These are phyloP conservation scores for Dicranocentrus wangi DNA, from an alignment of 2,888 invertebrate genomes.

Conservation along the genomic window DNA sequence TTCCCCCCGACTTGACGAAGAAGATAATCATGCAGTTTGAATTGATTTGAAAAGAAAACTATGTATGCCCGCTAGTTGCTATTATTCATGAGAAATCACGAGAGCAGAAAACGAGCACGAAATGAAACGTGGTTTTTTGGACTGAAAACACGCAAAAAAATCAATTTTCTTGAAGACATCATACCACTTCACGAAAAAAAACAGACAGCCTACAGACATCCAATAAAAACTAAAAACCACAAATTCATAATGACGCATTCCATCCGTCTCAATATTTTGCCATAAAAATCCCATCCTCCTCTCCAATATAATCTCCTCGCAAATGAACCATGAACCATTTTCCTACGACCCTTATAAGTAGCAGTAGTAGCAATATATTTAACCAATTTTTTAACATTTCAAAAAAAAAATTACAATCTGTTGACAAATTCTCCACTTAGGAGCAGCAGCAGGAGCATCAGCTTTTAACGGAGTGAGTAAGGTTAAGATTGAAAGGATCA, in stretches of 20 bases:
- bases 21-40: too few relatives aligned
- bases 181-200: too few relatives aligned
- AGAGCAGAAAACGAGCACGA: not conserved
- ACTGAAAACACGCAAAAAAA: not conserved
- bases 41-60: too few relatives aligned
- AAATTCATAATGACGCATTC: not conserved
- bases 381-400: not conserved
- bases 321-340: conserved; percentile 29
- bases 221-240: too few relatives aligned
- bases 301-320: too few relatives aligned
- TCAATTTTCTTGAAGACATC: too few relatives aligned
- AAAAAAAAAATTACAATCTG: conserved; percentile 43
- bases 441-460: not conserved
- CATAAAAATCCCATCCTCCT: too few relatives aligned
- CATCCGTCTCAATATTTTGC: not conserved
- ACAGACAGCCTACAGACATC: too few relatives aligned
- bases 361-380: not conserved
- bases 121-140: not conserved
- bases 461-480: conserved; percentile 33
- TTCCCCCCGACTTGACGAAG: too few relatives aligned
- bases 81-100: too few relatives aligned
- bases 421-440: conserved; percentile 49
- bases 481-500: conserved; percentile 42
- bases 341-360: not conserved
- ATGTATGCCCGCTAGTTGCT: too few relatives aligned